Evolutionary conservation across 2,888 invertebrate genomes (phyloP).

Genomic region (Leptinotarsa juncta): DNA sequence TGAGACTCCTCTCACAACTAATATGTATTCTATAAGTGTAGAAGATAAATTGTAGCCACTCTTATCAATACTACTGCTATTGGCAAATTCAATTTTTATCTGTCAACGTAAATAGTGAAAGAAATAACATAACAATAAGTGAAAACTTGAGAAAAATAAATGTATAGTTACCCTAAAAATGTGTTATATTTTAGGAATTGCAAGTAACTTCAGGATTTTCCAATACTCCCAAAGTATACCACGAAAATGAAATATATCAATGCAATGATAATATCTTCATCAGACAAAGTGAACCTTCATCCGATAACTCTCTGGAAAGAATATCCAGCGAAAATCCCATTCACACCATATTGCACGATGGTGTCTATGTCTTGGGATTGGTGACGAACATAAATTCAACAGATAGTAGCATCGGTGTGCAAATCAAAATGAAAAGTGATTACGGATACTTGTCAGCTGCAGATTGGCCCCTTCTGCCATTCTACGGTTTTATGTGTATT

Average conservation of each 20-base stretch:
- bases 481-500: constrained; percentile 91
- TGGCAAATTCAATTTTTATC: no score
- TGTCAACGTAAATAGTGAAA: no score
- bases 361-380: constrained; percentile 76
- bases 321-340: constrained; percentile 62
- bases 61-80: no score
- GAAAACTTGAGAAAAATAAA: no score
- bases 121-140: no score
- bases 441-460: constrained; percentile 89
- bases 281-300: constrained; percentile 53
- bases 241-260: constrained; percentile 50
- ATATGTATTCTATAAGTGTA: no score
- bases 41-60: no score
- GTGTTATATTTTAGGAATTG: constrained; percentile 45
- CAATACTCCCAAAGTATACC: constrained; percentile 46
- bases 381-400: constrained; percentile 63
- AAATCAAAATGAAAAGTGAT: constrained; percentile 79
- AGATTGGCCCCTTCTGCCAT: constrained; percentile 89
- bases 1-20: no score
- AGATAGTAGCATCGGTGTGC: constrained; percentile 71
- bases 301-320: constrained; percentile 52
- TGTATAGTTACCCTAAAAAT: no score
- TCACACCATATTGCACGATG: constrained; percentile 74
- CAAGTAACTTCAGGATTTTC: constrained; percentile 32
- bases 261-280: constrained; percentile 62